These are phyloP conservation scores for Tachyglossus aculeatus DNA, from an alignment of 2,797 vertebrate species.

Conservation along the genomic window DNA sequence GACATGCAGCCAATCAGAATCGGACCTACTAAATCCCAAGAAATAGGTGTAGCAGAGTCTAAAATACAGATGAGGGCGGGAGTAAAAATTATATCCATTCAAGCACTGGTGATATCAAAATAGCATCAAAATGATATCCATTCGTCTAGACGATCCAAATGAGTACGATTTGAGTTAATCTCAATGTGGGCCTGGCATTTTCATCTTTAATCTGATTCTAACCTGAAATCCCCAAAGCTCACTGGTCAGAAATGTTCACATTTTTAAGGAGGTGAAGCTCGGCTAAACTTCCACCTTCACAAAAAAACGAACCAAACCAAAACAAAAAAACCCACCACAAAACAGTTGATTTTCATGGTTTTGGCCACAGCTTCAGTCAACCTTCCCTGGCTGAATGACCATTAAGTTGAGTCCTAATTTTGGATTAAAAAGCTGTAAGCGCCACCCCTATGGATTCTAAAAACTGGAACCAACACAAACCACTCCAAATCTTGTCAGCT, in stretches of 20 bases:
- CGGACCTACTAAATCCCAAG: conserved; percentile 36
- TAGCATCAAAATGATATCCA: no score
- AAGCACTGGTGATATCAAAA: conserved; percentile 43
- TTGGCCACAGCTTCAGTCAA: conserved; percentile 39
- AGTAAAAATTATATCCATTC: conserved; percentile 53
- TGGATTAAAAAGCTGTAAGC: conserved; percentile 45
- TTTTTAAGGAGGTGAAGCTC: conserved; percentile 52
- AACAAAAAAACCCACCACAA: no score
- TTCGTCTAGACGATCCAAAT: conserved; percentile 38
- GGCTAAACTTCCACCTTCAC: no score
- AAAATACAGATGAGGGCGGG: conserved; percentile 15
- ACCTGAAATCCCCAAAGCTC: conserved; percentile 46
- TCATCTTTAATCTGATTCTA: conserved; percentile 63
- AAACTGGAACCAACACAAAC: conserved; percentile 44
- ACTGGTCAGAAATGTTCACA: conserved; percentile 42
- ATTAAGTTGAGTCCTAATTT: conserved; percentile 46
- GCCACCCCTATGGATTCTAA: conserved; percentile 48
- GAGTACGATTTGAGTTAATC: conserved; percentile 48
- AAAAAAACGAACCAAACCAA: no score
- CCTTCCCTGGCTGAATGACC: conserved; percentile 28
- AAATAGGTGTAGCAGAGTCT: conserved; percentile 24
- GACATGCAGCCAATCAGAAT: conserved; percentile 62
- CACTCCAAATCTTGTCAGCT: no score
- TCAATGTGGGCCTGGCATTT: conserved; percentile 51
- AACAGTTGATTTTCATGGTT: conserved; percentile 33